phyloP scores from a whole-genome alignment of 2,113 vertebrate species.

The pig (Sus scrofa) region T2T-Sscrofa CM000819.6:116300001-116300500 shows the following conservation, averaged over 20 bases:
- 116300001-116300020: background rate
- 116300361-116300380: background rate
- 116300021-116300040: background rate
- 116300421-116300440: background rate
- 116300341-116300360: background rate
- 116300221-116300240: background rate
- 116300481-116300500: background rate
- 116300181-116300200: background rate
- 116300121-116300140: background rate
- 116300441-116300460: background rate
- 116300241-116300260: background rate
- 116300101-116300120: background rate
- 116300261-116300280: background rate
- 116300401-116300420: background rate
- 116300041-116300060: background rate
- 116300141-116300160: background rate
- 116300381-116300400: background rate
- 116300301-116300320: background rate
- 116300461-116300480: background rate
- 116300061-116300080: background rate
- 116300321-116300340: background rate
- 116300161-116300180: background rate
- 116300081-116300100: background rate
- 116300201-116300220: background rate
- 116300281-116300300: background rate